phyloP scores from a whole-genome alignment of 1,140 invertebrate genomes.

The Drosophila lowei region DNA sequence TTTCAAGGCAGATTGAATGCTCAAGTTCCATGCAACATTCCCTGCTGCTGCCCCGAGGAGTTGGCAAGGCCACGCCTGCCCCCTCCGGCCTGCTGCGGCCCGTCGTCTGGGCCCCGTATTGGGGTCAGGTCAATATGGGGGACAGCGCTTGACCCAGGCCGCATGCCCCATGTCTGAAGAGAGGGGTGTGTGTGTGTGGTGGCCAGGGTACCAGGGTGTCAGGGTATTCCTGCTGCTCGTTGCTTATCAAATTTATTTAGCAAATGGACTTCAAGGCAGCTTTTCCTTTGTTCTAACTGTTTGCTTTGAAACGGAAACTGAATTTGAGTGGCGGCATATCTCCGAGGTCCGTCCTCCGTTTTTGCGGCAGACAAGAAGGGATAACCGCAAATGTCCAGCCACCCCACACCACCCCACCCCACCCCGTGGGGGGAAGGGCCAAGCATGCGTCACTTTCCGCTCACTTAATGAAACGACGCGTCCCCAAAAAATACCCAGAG shows the following conservation, averaged over 20 bases:
- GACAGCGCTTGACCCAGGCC: no score
- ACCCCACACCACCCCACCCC: no score
- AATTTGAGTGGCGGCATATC: constrained; percentile 43
- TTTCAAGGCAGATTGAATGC: no score
- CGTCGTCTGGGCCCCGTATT: no score
- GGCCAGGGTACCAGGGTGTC: neutral
- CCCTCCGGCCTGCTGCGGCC: no score
- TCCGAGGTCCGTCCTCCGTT: constrained; percentile 14
- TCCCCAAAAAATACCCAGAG: constrained; percentile 31
- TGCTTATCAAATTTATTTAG: constrained; percentile 61
- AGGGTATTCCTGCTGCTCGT: constrained; percentile 12
- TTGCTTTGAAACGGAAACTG: constrained; percentile 53
- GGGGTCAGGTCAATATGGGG: no score
- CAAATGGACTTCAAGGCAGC: constrained; percentile 54
- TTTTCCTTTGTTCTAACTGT: constrained; percentile 56
- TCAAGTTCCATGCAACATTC: constrained; percentile 13
- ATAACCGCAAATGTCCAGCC: constrained; percentile 57
- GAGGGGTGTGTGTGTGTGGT: constrained; percentile 17
- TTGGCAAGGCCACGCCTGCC: no score
- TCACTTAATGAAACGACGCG: constrained; percentile 50
- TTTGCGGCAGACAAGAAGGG: constrained; percentile 52
- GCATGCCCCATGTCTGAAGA: no score
- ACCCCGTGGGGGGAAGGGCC: constrained; percentile 25
- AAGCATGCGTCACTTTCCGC: constrained; percentile 56
- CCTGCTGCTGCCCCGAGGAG: no score